Evolutionary conservation across 2,797 vertebrate species (phyloP), one percentile per base, ranked within the genome.

Genomic region (Lindbergichthys nudifrons): DNA sequence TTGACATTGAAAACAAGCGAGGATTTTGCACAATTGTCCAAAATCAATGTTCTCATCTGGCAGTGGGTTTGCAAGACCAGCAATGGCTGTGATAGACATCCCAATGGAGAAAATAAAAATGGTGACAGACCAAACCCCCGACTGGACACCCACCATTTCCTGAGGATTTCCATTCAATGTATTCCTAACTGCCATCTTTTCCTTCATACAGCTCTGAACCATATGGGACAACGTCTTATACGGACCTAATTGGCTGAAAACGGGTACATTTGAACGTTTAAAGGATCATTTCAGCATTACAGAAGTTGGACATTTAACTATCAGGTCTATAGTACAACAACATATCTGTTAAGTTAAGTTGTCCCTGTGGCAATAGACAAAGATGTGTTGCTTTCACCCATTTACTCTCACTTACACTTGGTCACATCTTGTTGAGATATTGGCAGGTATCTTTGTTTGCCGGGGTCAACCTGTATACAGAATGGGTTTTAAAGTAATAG

Each of bases 161-260:
- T 11, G 32, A 54, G 23, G 11, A 30, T 64, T 70, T 68, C 36
- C n/a, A 3, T 56, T 54, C 21, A 19, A 0, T 60, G 61, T 48
- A 23, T 70, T 73, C 42, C 6, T n/a, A 59, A 39, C 46, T 53
- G 75, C 30, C 54, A 57, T 69, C 54, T 73, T 64, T 53, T 66
- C 48, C 59, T 46, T 56, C 58, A 54, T 56, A 39, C 64, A 41
- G 36, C 47, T 56, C 62, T n/a, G 26, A 59, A 42, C 69, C 72
- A 54, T 50, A 50, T 52, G 73, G 75, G 66, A 70, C 41, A 71
- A 60, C 12, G 47, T 53, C 66, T 66, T 63, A 59, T 77, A 62
- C 60, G 60, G 77, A 68, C 59, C 65, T 56, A 70, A 60, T 65
- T 50, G 54, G 50, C 39, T 73, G 36, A 65, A 32, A 48, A 66